Evolutionary conservation across 2,888 invertebrate genomes (phyloP), one percentile per base, ranked within the genome.

Genomic region (Neoaliturus tenellus): DNA sequence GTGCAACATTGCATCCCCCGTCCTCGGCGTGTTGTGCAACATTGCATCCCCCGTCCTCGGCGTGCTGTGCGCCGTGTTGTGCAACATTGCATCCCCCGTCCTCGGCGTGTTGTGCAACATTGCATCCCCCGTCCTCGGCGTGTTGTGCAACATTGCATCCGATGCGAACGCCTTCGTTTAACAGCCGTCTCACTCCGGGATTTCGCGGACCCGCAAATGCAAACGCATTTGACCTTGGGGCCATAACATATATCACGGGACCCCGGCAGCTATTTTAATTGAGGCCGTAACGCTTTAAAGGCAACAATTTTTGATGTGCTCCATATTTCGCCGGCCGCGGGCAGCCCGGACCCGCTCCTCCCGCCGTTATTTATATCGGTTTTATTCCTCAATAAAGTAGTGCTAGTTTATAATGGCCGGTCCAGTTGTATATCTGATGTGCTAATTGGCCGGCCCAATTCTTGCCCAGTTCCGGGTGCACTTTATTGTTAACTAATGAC

Each of bases 301-400:
- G 28, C 51, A 51, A 31, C 31, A 62, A 62, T 62, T 62, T 62
- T 62, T 62, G 62, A 62, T 62, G 62, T 62, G 62, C 62, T 62
- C 62, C 62, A 62, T 62, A 62, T 62, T 31, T 62, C 62, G 62
- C 28, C 62, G 14, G 28, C 28, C 28, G 62, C 25, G 28, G 17
- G 28, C 8, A 17, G 62, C 28, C n/a, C n/a, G 28, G 20, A 23
- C 51, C 14, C 48, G 48, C 48, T 48, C 14, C 3, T 4, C 51
- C 51, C n/a, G 23, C 51, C 51, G 51, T 51, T 51, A 62, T 62
- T 62, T 62, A 62, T 62, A 28, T 62, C 31, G 28, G 62, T 31
- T 51, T 51, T 51, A 51, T 51, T 51, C 62, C 62, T 31, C 62
- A 62, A 62, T 62, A 62, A 62, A 62, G 62, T 62, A 62, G 62